phyloP scores from a whole-genome alignment of 1,140 invertebrate genomes.

The Halictus rubicundus region DNA sequence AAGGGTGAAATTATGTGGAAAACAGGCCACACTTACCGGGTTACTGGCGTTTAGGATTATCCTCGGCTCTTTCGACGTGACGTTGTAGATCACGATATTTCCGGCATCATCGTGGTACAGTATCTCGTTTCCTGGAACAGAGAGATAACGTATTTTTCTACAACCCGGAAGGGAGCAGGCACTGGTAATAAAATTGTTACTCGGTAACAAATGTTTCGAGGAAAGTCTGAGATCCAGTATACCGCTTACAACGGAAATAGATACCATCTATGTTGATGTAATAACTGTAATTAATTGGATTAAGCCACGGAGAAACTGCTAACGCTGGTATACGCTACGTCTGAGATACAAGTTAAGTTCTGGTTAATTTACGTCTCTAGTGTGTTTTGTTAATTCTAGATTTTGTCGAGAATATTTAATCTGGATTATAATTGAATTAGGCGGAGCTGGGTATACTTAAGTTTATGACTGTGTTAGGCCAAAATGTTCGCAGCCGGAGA shows the following conservation, averaged over 20 bases:
- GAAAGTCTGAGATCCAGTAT: not conserved
- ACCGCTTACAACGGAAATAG: not conserved
- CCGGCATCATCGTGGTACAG: constrained; percentile 74
- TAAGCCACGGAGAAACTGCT: no score
- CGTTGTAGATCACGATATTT: constrained; percentile 74
- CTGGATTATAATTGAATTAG: no score
- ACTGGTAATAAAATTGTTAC: not conserved
- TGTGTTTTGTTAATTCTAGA: no score
- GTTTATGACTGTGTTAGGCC: no score
- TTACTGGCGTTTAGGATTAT: constrained; percentile 67
- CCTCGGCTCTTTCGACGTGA: constrained; percentile 56
- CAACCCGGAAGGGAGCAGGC: not conserved
- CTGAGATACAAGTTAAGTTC: no score
- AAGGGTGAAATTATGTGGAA: not conserved
- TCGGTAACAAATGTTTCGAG: not conserved
- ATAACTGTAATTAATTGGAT: no score
- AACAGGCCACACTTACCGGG: constrained; percentile 66
- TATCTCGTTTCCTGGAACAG: constrained; percentile 76
- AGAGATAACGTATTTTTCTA: constrained; percentile 26
- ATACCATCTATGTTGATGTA: not conserved
- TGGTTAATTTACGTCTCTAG: no score
- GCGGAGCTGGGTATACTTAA: no score
- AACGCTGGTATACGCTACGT: no score
- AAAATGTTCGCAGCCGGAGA: no score
- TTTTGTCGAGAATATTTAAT: no score